Evolutionary conservation across 2,797 vertebrate genomes (phyloP), one percentile per base, ranked within the genome.

Genomic region (Spinus pinus): DNA sequence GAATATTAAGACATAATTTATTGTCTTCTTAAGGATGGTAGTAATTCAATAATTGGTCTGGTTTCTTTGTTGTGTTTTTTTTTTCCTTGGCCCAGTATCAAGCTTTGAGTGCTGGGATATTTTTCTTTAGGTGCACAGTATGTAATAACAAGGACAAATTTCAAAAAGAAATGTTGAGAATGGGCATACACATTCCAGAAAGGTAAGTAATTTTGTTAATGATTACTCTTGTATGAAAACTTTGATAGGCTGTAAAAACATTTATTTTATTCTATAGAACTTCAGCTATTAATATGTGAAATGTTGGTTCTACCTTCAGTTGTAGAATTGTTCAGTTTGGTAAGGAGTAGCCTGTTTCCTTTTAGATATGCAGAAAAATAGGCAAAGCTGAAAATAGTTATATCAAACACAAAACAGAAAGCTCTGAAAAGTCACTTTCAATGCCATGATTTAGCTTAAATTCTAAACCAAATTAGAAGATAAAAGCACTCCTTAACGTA

Each of bases 151-250:
- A 98, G 95, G 99, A 99, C 12, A 96, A 96, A 93, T 99, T 99
- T 98, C 99, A 99, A 97, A 95, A 98, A 88, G 99, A 99, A 98
- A 99, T 99, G 99, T 97, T 99, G 86, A 97, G 98, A 94, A 99
- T 99, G 99, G 99, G 99, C 58, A 99, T 99, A 88, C 97, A 98
- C 97, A 99, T 99, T 98, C 99, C 99, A 86, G 99, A 99, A 98
- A 99, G 98, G 99, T 99, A 92, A 97, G 97, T 96, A 91, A 61
- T 30, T 83, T 95, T 80, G 24, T 42, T 71, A 81, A 44, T 80
- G 75, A 86, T 91, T 14, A 6, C 3, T 79, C 18, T 83, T 93
- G 53, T 92, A 47, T 72, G 31, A 79, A 86, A 75, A 79, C 14
- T 69, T 78, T 18, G 16, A 24, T 65, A 49, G 15, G 2, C 7